Base-by-base conservation (phyloP, 2,888 invertebrate genomes). In the Tenthredo scrophulariae region DNA sequence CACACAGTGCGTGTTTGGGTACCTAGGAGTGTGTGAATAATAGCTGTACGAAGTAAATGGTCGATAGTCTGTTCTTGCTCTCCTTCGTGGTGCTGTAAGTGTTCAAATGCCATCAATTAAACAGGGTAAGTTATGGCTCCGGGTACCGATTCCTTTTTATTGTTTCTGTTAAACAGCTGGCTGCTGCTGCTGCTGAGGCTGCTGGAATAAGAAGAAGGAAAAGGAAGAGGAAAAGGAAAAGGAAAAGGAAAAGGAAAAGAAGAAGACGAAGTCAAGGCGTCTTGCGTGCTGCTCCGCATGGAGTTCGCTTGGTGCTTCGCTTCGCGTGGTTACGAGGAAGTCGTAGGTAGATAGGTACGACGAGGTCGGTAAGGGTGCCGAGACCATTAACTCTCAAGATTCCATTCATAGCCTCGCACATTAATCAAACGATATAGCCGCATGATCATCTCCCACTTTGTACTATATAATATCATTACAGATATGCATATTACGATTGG, bases 51-150 rank as follows among this genome's bases (percentile, higher is more conserved):
- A 74, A 43, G 72, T 1, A 43, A 74, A 74, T 33, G 29, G n/a
- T 40, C 40, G 10, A 74, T 74, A 26, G 40, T 74, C 22, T 13
- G 43, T 74, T 74, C 72, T 74, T 74, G 72, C 43, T 43, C 72
- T 74, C 43, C 7, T 74, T 74, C 22, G 26, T 74, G 43, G 72
- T 9, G 72, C 72, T 74, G 40, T 54, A 54, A 50, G 77, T 46
- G 77, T 80, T 80, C 80, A 40, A 80, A 80, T 40, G 22, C 80
- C 80, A 80, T 80, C 58, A 54, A 58, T 80, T 62, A 80, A 80
- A 62, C 80, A 40, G 37, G 58, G 37, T 58, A 62, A 80, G 62
- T 80, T 80, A 80, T 58, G 37, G 58, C 37, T 62, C 5, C 22
- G 33, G 22, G 80, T 80, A 80, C 40, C 80, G 80, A 62, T 62